These are phyloP conservation scores for Bugula neritina DNA, from an alignment of 2,888 invertebrate genomes.

Conservation along the genomic window DNA sequence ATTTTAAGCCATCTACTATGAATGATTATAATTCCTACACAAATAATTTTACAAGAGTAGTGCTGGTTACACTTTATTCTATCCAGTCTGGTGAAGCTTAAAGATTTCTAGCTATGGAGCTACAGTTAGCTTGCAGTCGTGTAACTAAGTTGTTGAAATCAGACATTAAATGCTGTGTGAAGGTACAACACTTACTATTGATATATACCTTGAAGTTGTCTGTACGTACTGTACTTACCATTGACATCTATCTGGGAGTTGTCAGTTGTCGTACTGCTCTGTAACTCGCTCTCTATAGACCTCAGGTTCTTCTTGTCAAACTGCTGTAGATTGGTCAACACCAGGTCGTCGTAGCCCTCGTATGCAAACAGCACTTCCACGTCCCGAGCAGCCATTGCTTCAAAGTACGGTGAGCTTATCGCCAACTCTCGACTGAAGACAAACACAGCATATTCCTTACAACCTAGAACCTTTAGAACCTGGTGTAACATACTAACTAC, in stretches of 20 bases:
- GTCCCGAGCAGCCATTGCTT: constrained; percentile 78
- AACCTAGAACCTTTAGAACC: too few relatives aligned
- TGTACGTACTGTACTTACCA: neutral
- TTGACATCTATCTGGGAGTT: neutral
- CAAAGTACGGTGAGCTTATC: constrained; percentile 89
- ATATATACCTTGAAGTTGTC: too few relatives aligned
- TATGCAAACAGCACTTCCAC: constrained; percentile 91
- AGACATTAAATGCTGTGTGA: neutral
- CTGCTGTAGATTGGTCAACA: constrained; percentile 78
- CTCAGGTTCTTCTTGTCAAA: constrained; percentile 71
- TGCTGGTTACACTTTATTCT: too few relatives aligned
- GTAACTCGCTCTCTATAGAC: constrained; percentile 90
- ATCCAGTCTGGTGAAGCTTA: too few relatives aligned
- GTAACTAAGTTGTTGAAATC: neutral
- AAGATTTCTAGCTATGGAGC: too few relatives aligned
- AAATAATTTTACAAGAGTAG: too few relatives aligned
- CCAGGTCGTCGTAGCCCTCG: constrained; percentile 93
- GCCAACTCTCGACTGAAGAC: constrained; percentile 76
- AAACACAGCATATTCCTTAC: constrained; percentile 29
- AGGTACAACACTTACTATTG: neutral
- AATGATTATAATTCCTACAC: too few relatives aligned
- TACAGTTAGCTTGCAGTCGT: too few relatives aligned
- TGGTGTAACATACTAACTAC: too few relatives aligned
- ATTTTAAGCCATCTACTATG: too few relatives aligned
- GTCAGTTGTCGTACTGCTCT: constrained; percentile 11